phyloP scores from a whole-genome alignment of 23 tunicate genomes.

The Corella eumyota region DNA sequence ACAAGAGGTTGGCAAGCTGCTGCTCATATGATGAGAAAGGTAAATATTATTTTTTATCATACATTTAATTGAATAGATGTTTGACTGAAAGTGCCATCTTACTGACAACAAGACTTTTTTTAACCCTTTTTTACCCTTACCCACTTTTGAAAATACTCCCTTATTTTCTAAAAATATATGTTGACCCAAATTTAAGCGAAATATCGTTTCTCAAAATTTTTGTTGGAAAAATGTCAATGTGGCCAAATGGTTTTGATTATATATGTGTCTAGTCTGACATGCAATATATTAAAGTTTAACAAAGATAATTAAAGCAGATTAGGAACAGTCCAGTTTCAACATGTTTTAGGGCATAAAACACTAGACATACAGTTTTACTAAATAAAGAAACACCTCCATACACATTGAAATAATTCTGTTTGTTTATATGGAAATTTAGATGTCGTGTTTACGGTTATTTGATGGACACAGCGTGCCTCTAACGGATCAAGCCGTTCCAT shows the following conservation, averaged over 20 bases:
- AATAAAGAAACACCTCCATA: no score
- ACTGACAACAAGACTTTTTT: not conserved
- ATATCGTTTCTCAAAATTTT: no score
- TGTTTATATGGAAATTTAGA: slow-evolving; percentile 23
- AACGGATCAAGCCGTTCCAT: slow-evolving; percentile 66
- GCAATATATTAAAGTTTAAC: not conserved
- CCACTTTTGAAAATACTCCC: not conserved
- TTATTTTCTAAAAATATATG: no score
- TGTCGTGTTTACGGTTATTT: slow-evolving; percentile 80
- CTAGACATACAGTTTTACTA: no score
- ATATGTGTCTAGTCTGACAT: not conserved
- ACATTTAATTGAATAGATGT: not conserved
- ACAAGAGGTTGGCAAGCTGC: slow-evolving; percentile 97
- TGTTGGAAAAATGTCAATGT: no score
- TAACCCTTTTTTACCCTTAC: not conserved
- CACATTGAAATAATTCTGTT: not conserved
- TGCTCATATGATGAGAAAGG: slow-evolving; percentile 97
- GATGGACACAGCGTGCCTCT: slow-evolving; percentile 93
- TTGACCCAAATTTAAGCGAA: no score
- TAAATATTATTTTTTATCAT: slow-evolving; percentile 1
- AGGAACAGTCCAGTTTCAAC: no score
- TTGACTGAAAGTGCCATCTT: not conserved
- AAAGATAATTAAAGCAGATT: no score
- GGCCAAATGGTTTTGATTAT: not conserved
- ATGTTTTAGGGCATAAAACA: no score